A percentile compares a stretch with the other conserved stretches of the same genome.
These are phyloP conservation scores for Hirudinaria manillensis DNA, from an alignment of 2,888 invertebrate species.

Conservation along the genomic window DNA sequence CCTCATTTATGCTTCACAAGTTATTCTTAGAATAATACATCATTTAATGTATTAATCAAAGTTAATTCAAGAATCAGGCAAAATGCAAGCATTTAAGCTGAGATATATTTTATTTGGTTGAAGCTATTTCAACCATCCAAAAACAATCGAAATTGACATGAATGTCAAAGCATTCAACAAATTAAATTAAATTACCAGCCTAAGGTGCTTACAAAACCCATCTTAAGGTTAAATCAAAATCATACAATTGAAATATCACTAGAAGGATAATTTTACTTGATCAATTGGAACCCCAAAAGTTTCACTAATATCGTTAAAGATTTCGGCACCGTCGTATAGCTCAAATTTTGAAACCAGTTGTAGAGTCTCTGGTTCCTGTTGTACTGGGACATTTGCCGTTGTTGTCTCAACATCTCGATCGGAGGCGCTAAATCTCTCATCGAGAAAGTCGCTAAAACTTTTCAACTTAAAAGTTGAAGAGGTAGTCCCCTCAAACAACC, in stretches of 20 bases:
- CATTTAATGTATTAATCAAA: not conserved
- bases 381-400: not conserved
- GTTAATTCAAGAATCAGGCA: no score
- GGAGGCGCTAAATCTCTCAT: not conserved
- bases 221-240: no score
- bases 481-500: no score
- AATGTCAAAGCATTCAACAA: no score
- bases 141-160: no score
- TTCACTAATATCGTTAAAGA: constrained; percentile 14
- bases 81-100: not conserved
- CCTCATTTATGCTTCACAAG: not conserved
- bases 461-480: not conserved
- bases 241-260: no score
- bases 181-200: no score
- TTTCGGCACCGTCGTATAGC: constrained; percentile 29
- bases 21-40: not conserved
- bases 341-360: not conserved
- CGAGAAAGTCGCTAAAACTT: not conserved
- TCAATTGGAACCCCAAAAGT: constrained; percentile 30
- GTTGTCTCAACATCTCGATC: not conserved
- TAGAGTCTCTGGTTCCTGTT: no score
- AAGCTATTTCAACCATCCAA: not conserved
- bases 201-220: no score
- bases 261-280: constrained; percentile 24
- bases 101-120: not conserved